phyloP scores from a whole-genome alignment of 2,797 vertebrate species.

The Pygocentrus nattereri region DNA sequence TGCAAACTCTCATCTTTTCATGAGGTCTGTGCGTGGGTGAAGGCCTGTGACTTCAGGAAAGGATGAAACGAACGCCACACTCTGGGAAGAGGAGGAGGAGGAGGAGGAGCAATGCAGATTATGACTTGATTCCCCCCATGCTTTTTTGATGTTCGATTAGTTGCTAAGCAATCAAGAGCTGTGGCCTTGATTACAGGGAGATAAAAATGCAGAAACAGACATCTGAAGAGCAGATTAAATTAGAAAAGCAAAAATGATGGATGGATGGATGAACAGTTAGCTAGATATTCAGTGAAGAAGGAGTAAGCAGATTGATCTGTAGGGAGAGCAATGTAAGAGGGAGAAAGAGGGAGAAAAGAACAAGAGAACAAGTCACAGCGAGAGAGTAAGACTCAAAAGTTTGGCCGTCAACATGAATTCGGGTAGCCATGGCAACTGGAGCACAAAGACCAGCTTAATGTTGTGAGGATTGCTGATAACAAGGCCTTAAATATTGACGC shows the following conservation, averaged over 20 bases:
- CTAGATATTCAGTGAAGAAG: not conserved
- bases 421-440: slow-evolving; percentile 41
- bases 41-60: not conserved
- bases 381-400: slow-evolving; percentile 21
- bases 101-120: slow-evolving; percentile 17
- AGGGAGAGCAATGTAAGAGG: not conserved
- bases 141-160: slow-evolving; percentile 27
- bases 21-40: not conserved
- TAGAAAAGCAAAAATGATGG: not conserved
- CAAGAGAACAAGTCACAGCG: not conserved
- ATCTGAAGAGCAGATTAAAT: slow-evolving; percentile 17
- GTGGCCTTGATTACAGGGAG: slow-evolving; percentile 34
- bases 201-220: slow-evolving; percentile 15
- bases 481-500: slow-evolving; percentile 30
- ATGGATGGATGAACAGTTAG: not conserved
- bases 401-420: slow-evolving; percentile 22
- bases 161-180: slow-evolving; percentile 25
- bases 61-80: slow-evolving; percentile 14
- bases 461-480: slow-evolving; percentile 32
- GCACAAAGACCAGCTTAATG: slow-evolving; percentile 22
- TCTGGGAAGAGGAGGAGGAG: not conserved
- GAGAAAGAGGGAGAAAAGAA: not conserved
- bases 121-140: slow-evolving; percentile 10
- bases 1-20: not conserved
- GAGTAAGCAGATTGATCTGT: not conserved